Evolutionary conservation across 2,113 vertebrate genomes (phyloP).

Genomic region (Rana temporaria): DNA sequence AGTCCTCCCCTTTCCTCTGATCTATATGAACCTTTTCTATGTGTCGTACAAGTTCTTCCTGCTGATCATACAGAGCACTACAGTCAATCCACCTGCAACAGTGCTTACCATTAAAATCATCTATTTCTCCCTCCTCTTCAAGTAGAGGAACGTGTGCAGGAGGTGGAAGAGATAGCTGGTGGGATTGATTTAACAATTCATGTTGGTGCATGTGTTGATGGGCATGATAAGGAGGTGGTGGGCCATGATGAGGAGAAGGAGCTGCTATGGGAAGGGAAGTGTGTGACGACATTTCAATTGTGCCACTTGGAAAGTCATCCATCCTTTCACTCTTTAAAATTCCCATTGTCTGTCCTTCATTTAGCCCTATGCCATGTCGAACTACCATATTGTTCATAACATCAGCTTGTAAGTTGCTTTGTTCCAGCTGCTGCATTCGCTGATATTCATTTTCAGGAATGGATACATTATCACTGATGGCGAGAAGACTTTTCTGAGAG

Average conservation of each 20-base stretch:
- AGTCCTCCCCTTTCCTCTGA: slow-evolving; percentile 92
- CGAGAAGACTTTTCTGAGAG: slow-evolving; percentile 67
- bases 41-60: slow-evolving; percentile 90
- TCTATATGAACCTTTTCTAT: slow-evolving; percentile 94
- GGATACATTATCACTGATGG: slow-evolving; percentile 61
- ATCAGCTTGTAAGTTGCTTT: slow-evolving; percentile 69
- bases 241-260: slow-evolving; percentile 79
- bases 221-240: slow-evolving; percentile 86
- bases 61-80: slow-evolving; percentile 82
- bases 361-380: slow-evolving; percentile 74
- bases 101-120: slow-evolving; percentile 75
- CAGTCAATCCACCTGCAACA: slow-evolving; percentile 89
- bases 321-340: slow-evolving; percentile 67
- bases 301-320: slow-evolving; percentile 65
- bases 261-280: slow-evolving; percentile 68
- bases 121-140: slow-evolving; percentile 82
- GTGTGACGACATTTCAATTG: slow-evolving; percentile 60
- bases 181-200: slow-evolving; percentile 63
- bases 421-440: slow-evolving; percentile 82
- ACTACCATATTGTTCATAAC: slow-evolving; percentile 84
- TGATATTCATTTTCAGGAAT: slow-evolving; percentile 72
- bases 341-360: slow-evolving; percentile 56
- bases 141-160: slow-evolving; percentile 68
- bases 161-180: slow-evolving; percentile 59
- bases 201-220: slow-evolving; percentile 73